phyloP scores from a whole-genome alignment of 2,113 vertebrate species.

The Camelus bactrianus region DNA sequence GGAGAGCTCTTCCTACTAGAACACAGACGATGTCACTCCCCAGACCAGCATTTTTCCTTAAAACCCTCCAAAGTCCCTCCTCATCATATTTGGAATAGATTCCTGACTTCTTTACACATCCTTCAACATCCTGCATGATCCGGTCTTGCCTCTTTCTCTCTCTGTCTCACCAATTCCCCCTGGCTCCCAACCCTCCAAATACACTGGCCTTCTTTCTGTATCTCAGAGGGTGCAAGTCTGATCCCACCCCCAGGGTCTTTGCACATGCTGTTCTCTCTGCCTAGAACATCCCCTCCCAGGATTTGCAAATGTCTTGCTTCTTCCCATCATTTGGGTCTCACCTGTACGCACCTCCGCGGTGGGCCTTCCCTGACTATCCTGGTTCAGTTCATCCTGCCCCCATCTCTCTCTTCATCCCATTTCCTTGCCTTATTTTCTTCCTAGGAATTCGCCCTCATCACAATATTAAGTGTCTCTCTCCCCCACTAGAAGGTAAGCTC shows the following conservation, averaged over 20 bases:
- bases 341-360: not conserved
- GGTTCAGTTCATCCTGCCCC: too few species aligned
- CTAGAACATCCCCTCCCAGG: too few species aligned
- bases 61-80: not conserved
- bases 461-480: not conserved
- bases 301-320: not conserved
- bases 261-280: not conserved
- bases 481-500: not conserved
- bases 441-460: not conserved
- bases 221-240: not conserved
- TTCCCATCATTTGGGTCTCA: not conserved
- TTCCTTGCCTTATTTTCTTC: not conserved
- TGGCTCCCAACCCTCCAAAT: rapidly evolving
- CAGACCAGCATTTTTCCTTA: not conserved
- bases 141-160: not conserved
- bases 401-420: not conserved
- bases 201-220: not conserved
- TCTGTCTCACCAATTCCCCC: not conserved
- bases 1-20: not conserved
- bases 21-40: not conserved
- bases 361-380: not conserved
- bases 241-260: not conserved
- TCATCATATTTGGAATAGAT: not conserved
- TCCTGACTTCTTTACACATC: not conserved
- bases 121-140: not conserved